A percentile compares a stretch with the other conserved stretches of the same genome.
phyloP scores from a whole-genome alignment of 2,888 invertebrate species.

The Atrina japonica region DNA sequence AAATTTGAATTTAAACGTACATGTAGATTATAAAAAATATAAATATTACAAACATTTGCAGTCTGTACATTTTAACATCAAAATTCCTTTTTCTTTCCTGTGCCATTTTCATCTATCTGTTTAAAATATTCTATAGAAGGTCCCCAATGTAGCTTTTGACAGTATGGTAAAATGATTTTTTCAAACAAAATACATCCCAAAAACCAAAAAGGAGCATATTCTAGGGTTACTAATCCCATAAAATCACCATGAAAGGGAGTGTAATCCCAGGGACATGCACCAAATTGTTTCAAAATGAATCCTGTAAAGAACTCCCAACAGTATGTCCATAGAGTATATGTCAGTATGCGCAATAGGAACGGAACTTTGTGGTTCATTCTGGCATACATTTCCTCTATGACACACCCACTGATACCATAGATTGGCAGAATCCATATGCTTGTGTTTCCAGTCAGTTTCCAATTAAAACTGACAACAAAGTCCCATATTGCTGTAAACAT shows the following conservation, averaged over 20 bases:
- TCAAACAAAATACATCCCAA: slow-evolving; percentile 73
- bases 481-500: slow-evolving; percentile 83
- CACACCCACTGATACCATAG: slow-evolving; percentile 80
- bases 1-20: too few species aligned
- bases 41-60: too few species aligned
- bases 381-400: slow-evolving; percentile 80
- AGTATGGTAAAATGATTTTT: slow-evolving; percentile 66
- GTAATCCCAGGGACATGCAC: slow-evolving; percentile 83
- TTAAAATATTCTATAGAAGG: slow-evolving; percentile 29
- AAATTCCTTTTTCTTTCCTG: too few species aligned
- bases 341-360: slow-evolving; percentile 78
- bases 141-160: slow-evolving; percentile 69
- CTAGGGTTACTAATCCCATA: slow-evolving; percentile 82
- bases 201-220: slow-evolving; percentile 83
- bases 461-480: slow-evolving; percentile 80
- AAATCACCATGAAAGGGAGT: slow-evolving; percentile 81
- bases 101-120: too few species aligned
- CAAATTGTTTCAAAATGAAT: slow-evolving; percentile 80
- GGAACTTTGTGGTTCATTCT: slow-evolving; percentile 72
- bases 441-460: slow-evolving; percentile 81
- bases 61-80: too few species aligned
- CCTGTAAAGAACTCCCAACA: slow-evolving; percentile 82
- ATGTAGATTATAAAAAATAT: too few species aligned
- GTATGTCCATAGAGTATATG: slow-evolving; percentile 81
- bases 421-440: slow-evolving; percentile 82